phyloP scores from a whole-genome alignment of 2,113 vertebrate species.

The Triplophysa dalaica region DNA sequence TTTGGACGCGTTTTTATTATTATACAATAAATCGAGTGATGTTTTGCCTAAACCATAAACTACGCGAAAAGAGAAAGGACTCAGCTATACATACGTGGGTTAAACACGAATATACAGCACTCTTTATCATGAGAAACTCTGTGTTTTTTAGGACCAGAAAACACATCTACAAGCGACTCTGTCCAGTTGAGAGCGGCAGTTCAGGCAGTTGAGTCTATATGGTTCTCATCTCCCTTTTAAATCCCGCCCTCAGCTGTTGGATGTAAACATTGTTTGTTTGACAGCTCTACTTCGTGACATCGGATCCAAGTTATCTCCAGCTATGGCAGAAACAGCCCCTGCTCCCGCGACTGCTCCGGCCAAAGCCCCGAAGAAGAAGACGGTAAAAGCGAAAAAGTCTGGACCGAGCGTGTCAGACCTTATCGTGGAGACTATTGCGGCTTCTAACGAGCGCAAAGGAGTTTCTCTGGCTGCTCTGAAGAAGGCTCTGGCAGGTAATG shows the following conservation, averaged over 20 bases:
- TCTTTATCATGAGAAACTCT: slow-evolving; percentile 33
- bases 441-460: slow-evolving; percentile 76
- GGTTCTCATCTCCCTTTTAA: slow-evolving; percentile 62
- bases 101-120: background rate
- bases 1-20: slow-evolving; percentile 52
- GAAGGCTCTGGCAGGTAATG: slow-evolving; percentile 68
- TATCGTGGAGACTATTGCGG: slow-evolving; percentile 75
- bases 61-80: slow-evolving; percentile 9
- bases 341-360: slow-evolving; percentile 65
- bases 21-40: slow-evolving; percentile 21
- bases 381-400: slow-evolving; percentile 65
- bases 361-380: slow-evolving; percentile 70
- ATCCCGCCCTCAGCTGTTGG: slow-evolving; percentile 53
- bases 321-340: slow-evolving; percentile 58
- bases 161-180: slow-evolving; percentile 54
- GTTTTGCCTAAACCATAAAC: slow-evolving; percentile 2
- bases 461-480: slow-evolving; percentile 70
- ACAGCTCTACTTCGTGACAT: slow-evolving; percentile 32
- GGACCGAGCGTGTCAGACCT: slow-evolving; percentile 78
- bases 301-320: background rate
- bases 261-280: slow-evolving; percentile 48
- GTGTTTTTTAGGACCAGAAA: slow-evolving; percentile 57
- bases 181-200: slow-evolving; percentile 41
- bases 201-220: slow-evolving; percentile 59
- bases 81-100: slow-evolving; percentile 17